These are phyloP conservation scores for Athalia rosae DNA, from an alignment of 2,888 invertebrate genomes.

Conservation along the genomic window DNA sequence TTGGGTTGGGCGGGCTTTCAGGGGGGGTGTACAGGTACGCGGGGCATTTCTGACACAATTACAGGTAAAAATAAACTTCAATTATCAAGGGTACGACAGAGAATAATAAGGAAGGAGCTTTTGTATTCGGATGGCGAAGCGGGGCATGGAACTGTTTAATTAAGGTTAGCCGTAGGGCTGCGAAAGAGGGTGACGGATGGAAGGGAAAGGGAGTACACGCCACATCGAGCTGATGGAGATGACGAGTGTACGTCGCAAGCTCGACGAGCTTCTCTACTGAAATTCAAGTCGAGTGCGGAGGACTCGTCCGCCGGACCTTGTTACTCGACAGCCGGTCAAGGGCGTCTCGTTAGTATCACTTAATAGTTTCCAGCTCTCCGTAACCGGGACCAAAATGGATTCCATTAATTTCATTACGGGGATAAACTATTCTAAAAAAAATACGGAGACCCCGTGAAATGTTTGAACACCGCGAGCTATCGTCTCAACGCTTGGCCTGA, in stretches of 20 bases:
- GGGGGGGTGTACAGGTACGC: no score
- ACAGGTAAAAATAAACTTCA: not conserved
- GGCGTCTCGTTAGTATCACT: conserved; percentile 47
- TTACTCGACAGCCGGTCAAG: conserved; percentile 54
- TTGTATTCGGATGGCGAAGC: conserved; percentile 50
- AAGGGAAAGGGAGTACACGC: not conserved
- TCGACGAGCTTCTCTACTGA: conserved; percentile 3
- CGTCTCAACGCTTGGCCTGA: no score
- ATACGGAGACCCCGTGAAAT: no score
- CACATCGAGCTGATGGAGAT: conserved; percentile 29
- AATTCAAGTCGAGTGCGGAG: conserved; percentile 29
- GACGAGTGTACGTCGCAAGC: not conserved
- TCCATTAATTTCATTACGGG: no score
- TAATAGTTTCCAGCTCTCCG: conserved; percentile 45
- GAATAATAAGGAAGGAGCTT: conserved; percentile 23
- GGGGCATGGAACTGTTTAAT: conserved; percentile 51
- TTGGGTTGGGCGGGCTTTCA: no score
- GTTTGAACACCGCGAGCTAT: no score
- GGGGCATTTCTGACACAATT: not conserved
- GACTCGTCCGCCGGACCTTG: conserved; percentile 49
- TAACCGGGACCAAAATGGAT: no score
- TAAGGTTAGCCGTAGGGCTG: conserved; percentile 52
- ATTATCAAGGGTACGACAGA: not conserved
- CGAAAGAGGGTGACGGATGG: conserved; percentile 23
- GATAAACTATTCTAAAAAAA: no score